phyloP scores from a whole-genome alignment of 1,140 invertebrate species.

The Drosophila azteca region DNA sequence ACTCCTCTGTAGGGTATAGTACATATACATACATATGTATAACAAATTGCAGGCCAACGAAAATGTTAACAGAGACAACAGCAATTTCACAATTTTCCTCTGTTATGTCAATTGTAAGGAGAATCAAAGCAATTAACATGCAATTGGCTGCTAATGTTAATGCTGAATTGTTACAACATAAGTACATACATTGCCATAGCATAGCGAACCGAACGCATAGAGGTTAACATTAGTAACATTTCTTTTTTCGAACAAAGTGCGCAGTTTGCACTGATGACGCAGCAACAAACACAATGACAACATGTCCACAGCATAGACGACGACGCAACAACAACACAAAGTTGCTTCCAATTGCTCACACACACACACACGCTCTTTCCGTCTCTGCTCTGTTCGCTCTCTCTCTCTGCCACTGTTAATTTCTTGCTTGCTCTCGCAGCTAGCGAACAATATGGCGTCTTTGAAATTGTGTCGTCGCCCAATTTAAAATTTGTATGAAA shows the following conservation, averaged over 20 bases:
- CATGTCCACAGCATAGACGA: constrained; percentile 44
- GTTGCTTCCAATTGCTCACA: constrained; percentile 9
- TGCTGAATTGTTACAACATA: constrained; percentile 28
- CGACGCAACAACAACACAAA: constrained; percentile 33
- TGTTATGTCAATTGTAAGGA: constrained; percentile 25
- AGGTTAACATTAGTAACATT: constrained; percentile 46
- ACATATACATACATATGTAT: constrained; percentile 1
- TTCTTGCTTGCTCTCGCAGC: constrained; percentile 13
- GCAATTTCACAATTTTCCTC: constrained; percentile 53
- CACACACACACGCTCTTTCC: constrained; percentile 22
- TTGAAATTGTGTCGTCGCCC: constrained; percentile 71
- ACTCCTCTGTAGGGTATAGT: constrained; percentile 12
- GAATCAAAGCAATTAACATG: constrained; percentile 41
- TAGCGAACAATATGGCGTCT: constrained; percentile 72
- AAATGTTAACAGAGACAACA: constrained; percentile 50
- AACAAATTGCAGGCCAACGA: constrained; percentile 46
- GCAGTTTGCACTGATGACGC: constrained; percentile 80
- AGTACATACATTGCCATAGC: constrained; percentile 12
- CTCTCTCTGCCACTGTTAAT: constrained; percentile 56
- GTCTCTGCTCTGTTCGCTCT: constrained; percentile 7
- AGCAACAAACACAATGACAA: constrained; percentile 69
- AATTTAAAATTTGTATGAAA: constrained; percentile 56
- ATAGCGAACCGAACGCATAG: constrained; percentile 49
- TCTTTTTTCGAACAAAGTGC: constrained; percentile 62
- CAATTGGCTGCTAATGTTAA: constrained; percentile 12